Evolutionary conservation across 2,888 invertebrate genomes (phyloP), one percentile per base, ranked within the genome.

Genomic region (Rhimphoctona megacephalus): DNA sequence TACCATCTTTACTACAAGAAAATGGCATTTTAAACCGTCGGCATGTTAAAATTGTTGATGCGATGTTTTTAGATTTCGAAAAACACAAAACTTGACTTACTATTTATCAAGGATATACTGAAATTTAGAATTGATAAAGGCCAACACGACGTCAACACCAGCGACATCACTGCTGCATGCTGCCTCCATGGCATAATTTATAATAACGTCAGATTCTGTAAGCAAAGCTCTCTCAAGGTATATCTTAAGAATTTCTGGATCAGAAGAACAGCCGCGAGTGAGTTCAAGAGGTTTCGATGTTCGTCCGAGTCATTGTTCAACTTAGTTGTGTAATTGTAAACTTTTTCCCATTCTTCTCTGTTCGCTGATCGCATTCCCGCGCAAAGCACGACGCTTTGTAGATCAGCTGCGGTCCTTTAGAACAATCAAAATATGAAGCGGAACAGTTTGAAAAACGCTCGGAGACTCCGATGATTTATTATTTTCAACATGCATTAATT

Each of bases 341-440:
- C 39, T 39, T 78, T 78, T n/a, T 88, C 70, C 92, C 92, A 92
- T 17, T 64, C 11, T 7, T 36, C 4, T 36, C 36, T 36, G 36
- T 7, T 36, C 36, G 36, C 36, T 36, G 36, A 36, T 36, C 79
- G 85, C 19, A 96, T 91, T 1, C 95, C 96, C 19, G 93, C 92
- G 89, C 95, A 95, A 89, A 95, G 95, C 4, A 95, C 94, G 0
- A 93, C 90, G 0, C 90, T 87, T 85, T 94, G 93, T 64, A 95
- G 87, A 85, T 95, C 95, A 2, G 94, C 93, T 25, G 95, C 93
- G 52, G 95, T 94, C 33, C 95, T 95, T 90, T 14, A 14, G 19
- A 64, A 33, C 1, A 17, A 64, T 64, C 33, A 64, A 64, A 8
- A 19, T 22, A 64, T 70, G 25, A 1, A 8, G 2, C 25, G 17